Percentiles rank a stretch among this genome's conserved stretches.
These are phyloP conservation scores for Romanomermis culicivorax DNA, from an alignment of 2,888 invertebrate species.

Conservation along the genomic window DNA sequence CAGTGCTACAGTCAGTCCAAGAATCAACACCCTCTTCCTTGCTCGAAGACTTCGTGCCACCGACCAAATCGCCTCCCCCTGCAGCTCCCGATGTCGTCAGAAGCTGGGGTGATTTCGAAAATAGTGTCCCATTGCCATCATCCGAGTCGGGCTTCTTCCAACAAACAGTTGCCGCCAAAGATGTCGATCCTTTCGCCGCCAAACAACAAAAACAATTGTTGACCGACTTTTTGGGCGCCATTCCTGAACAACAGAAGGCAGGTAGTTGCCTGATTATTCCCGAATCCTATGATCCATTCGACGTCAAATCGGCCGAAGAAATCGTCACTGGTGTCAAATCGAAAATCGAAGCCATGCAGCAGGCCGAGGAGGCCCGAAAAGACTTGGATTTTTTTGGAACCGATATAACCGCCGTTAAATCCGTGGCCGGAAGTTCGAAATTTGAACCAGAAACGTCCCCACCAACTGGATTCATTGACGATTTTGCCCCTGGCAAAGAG, in stretches of 20 bases:
- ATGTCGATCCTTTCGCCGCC: conserved; percentile 9
- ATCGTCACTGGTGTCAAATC: conserved; percentile 25
- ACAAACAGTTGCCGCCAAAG: conserved; percentile 9
- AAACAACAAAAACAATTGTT: not conserved
- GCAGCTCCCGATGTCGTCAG: too few species aligned
- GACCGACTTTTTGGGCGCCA: not conserved
- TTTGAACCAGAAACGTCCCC: conserved; percentile 15
- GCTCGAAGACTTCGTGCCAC: too few species aligned
- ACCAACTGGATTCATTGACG: conserved; percentile 12
- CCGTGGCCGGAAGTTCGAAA: not conserved
- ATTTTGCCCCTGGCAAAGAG: not conserved
- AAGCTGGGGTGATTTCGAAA: not conserved
- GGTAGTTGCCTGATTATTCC: not conserved
- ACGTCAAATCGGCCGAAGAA: conserved; percentile 25
- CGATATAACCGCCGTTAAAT: not conserved
- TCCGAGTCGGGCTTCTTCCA: conserved; percentile 24
- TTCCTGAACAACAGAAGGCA: not conserved
- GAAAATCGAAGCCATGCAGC: conserved; percentile 18
- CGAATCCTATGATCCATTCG: conserved; percentile 24
- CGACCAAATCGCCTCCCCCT: not conserved
- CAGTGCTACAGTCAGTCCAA: too few species aligned
- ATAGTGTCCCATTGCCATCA: conserved; percentile 13
- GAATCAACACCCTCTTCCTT: too few species aligned
- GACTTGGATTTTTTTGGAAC: conserved; percentile 17
- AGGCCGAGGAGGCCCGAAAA: conserved; percentile 14